phyloP scores from a whole-genome alignment of 2,113 vertebrate genomes.

The Callopanchax toddi region DNA sequence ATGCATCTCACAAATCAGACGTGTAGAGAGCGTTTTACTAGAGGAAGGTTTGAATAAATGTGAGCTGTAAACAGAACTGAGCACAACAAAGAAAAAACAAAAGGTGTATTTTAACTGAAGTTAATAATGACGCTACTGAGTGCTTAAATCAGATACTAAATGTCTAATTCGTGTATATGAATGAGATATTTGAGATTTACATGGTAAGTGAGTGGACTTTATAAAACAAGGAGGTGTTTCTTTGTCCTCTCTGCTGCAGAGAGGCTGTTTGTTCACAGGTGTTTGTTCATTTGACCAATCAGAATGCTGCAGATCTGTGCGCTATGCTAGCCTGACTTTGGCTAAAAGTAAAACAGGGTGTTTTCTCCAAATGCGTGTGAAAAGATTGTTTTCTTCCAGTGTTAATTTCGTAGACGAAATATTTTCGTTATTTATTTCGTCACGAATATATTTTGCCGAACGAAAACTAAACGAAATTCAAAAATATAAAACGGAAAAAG shows the following conservation, averaged over 20 bases:
- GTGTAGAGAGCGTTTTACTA: not conserved
- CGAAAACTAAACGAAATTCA: no score
- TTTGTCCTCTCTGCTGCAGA: not conserved
- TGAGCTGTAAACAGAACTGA: not conserved
- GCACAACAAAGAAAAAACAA: not conserved
- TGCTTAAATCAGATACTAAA: no score
- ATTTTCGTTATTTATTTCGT: no score
- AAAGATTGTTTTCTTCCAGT: no score
- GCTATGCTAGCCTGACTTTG: not conserved
- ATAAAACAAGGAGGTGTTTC: not conserved
- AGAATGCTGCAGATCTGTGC: not conserved
- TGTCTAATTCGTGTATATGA: no score
- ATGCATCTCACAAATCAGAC: not conserved
- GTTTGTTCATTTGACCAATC: not conserved
- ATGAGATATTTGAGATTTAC: no score
- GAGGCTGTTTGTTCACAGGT: no score
- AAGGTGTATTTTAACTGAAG: not conserved
- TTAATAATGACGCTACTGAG: not conserved
- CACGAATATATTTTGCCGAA: no score
- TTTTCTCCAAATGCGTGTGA: no score
- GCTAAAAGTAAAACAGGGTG: not conserved
- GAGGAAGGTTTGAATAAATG: not conserved
- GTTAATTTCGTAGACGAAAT: no score
- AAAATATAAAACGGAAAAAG: no score
- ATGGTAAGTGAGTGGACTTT: not conserved